A percentile compares a stretch with the other conserved stretches of the same genome.
phyloP scores from a whole-genome alignment of 2,797 vertebrate species.

The Lepilemur septentrionalis region DNA sequence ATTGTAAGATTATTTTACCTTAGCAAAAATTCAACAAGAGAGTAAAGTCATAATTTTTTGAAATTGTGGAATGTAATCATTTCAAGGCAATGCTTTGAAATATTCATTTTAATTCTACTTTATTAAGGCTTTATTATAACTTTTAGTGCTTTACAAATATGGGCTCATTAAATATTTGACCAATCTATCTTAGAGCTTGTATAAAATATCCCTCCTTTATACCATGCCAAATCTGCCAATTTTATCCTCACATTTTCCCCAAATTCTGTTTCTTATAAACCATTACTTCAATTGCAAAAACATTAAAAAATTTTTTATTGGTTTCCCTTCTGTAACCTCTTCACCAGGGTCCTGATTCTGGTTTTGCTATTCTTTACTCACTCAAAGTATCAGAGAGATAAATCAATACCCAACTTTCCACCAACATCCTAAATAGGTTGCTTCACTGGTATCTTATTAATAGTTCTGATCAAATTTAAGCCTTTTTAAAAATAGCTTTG shows the following conservation, averaged over 20 bases:
- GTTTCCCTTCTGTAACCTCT: slow-evolving; percentile 16
- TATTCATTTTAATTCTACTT: slow-evolving; percentile 39
- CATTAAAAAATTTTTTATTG: not conserved
- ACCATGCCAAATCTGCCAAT: not conserved
- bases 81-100: slow-evolving; percentile 23
- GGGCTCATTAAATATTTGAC: slow-evolving; percentile 2
- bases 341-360: not conserved
- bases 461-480: slow-evolving; percentile 25
- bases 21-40: slow-evolving; percentile 16
- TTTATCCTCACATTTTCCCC: not conserved
- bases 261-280: slow-evolving; percentile 25
- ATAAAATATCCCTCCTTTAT: slow-evolving; percentile 19
- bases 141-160: slow-evolving; percentile 1
- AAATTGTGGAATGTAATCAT: slow-evolving; percentile 3
- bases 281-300: slow-evolving; percentile 25
- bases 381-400: slow-evolving; percentile 3
- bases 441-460: not conserved
- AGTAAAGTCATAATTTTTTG: slow-evolving; percentile 27
- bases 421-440: not conserved
- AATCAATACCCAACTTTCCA: not conserved
- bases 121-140: not conserved
- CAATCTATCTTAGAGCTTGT: slow-evolving; percentile 7
- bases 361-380: not conserved
- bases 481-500: slow-evolving; percentile 1
- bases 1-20: not conserved